A percentile compares a stretch with the other conserved stretches of the same genome.
These are phyloP conservation scores for Thymelicus acteon DNA, from an alignment of 2,888 invertebrate genomes.

Conservation along the genomic window DNA sequence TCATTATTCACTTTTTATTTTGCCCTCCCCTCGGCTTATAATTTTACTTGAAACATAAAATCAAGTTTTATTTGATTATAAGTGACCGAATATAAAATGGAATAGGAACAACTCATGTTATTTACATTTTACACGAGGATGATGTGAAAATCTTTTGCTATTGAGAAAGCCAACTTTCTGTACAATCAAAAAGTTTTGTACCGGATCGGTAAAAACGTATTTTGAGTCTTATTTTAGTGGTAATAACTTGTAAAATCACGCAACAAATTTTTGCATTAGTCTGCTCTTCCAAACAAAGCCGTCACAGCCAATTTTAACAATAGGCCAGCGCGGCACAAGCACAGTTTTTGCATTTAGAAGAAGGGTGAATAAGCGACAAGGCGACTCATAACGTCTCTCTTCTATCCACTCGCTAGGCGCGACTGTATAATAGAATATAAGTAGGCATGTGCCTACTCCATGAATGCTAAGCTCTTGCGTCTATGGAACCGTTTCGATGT, in stretches of 20 bases:
- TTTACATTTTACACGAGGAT: conserved; percentile 71
- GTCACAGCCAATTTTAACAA: conserved; percentile 74
- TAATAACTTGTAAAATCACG: conserved; percentile 21
- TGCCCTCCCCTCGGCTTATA: conserved; percentile 80
- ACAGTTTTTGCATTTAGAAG: conserved; percentile 76
- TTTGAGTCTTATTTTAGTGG: conserved; percentile 29
- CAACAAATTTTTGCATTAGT: conserved; percentile 53
- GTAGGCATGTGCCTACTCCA: conserved; percentile 56
- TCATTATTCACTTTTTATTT: conserved; percentile 85
- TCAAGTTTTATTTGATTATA: conserved; percentile 84
- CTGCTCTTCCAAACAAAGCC: conserved; percentile 68
- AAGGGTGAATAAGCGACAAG: conserved; percentile 70
- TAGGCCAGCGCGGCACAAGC: conserved; percentile 67
- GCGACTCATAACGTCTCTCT: conserved; percentile 70
- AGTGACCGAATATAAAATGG: conserved; percentile 72
- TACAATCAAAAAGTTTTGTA: conserved; percentile 30
- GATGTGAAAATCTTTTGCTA: conserved; percentile 36
- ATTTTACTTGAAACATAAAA: conserved; percentile 84
- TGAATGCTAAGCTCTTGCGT: conserved; percentile 62
- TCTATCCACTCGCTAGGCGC: conserved; percentile 77
- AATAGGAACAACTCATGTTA: conserved; percentile 71
- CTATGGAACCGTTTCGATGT: conserved; percentile 70
- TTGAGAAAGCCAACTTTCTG: conserved; percentile 29
- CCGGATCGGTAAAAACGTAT: conserved; percentile 2
- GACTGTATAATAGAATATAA: conserved; percentile 71